Evolutionary conservation across 1,140 invertebrate species (phyloP).

Genomic region (Dreissena polymorpha): DNA sequence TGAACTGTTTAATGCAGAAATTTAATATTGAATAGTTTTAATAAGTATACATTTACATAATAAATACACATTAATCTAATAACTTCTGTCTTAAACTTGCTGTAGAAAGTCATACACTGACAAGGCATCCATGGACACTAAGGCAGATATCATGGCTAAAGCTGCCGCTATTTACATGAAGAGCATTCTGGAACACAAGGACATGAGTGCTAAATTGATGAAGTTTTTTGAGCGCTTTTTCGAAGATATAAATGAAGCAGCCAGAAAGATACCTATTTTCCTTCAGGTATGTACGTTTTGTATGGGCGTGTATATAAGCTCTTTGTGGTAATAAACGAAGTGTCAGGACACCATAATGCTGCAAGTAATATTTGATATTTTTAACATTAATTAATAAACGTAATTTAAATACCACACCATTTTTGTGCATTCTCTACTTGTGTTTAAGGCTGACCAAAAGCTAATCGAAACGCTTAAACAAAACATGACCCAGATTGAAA

Average conservation of each 20-base stretch:
- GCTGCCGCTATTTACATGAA: constrained; percentile 16
- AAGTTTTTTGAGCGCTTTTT: constrained; percentile 48
- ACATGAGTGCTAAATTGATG: constrained; percentile 11
- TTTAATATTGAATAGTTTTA: too few species aligned
- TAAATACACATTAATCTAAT: too few species aligned
- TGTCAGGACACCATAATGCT: too few species aligned
- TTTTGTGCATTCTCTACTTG: too few species aligned
- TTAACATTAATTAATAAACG: too few species aligned
- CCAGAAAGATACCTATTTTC: constrained; percentile 42
- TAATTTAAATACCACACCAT: too few species aligned
- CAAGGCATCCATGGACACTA: background rate
- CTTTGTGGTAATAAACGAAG: too few species aligned
- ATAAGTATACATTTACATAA: too few species aligned
- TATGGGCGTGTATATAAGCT: too few species aligned
- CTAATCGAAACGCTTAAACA: constrained; percentile 25
- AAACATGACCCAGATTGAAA: constrained; percentile 12
- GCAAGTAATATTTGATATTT: too few species aligned
- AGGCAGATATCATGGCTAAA: constrained; percentile 24
- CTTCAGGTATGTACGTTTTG: constrained; percentile 22
- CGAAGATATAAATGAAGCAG: constrained; percentile 52
- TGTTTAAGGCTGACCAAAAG: constrained; percentile 35
- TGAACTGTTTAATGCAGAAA: too few species aligned
- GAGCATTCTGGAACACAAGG: constrained; percentile 21
- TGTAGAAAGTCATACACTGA: background rate
- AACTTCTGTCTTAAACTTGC: too few species aligned